A percentile compares a stretch with the other conserved stretches of the same genome.
These are phyloP conservation scores for Macropodus opercularis DNA, from an alignment of 2,797 vertebrate genomes.

Conservation along the genomic window DNA sequence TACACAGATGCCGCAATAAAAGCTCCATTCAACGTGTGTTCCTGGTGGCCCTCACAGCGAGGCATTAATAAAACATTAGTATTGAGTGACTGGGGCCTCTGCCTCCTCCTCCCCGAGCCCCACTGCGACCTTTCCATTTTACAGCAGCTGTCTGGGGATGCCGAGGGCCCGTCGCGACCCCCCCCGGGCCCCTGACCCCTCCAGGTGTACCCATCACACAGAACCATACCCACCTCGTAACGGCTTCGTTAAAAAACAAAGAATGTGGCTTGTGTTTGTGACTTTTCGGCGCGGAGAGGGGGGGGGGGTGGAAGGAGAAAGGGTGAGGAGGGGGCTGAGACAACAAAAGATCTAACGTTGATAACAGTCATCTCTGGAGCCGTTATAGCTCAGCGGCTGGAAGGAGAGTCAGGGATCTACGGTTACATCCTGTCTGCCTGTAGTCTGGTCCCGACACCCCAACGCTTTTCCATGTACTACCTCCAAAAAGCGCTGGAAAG, in stretches of 20 bases:
- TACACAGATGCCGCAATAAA: conserved; percentile 84
- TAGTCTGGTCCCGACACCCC: conserved; percentile 34
- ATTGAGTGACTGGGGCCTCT: conserved; percentile 74
- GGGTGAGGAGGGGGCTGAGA: not conserved
- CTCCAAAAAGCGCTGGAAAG: conserved; percentile 16
- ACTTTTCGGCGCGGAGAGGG: conserved; percentile 8
- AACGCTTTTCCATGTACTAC: not conserved
- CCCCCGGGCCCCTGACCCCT: conserved; percentile 60
- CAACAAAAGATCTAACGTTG: conserved; percentile 26
- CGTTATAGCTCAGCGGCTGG: conserved; percentile 28
- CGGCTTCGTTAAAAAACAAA: conserved; percentile 36
- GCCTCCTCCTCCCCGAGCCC: conserved; percentile 65
- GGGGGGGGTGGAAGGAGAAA: not conserved
- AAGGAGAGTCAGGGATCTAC: conserved; percentile 32
- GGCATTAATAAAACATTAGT: conserved; percentile 88
- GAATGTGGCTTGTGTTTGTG: conserved; percentile 24
- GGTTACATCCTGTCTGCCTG: conserved; percentile 50
- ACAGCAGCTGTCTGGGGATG: conserved; percentile 76
- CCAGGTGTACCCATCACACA: conserved; percentile 73
- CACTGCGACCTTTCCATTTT: conserved; percentile 68
- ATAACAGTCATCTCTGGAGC: conserved; percentile 43
- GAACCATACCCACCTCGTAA: conserved; percentile 35
- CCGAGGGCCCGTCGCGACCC: conserved; percentile 31
- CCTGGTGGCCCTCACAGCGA: conserved; percentile 76
- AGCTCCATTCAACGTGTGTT: conserved; percentile 74